A percentile compares a stretch with the other conserved stretches of the same genome.
phyloP scores from a whole-genome alignment of 2,888 invertebrate species.

The Eilema sororculum region DNA sequence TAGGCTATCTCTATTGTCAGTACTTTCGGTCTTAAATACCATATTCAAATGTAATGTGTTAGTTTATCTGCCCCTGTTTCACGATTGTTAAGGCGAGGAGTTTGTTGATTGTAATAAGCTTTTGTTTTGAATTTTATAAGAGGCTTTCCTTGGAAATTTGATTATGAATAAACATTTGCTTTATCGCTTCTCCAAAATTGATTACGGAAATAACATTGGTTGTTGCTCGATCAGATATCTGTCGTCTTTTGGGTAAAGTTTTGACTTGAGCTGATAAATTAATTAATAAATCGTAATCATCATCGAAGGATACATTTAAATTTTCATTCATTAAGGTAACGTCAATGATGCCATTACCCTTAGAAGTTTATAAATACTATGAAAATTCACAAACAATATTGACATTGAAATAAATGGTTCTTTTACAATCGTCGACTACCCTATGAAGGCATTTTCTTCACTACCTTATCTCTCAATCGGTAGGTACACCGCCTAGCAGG shows the following conservation, averaged over 20 bases:
- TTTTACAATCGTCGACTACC: no score
- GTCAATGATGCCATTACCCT: no score
- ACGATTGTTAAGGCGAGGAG: neutral
- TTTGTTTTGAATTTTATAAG: slow-evolving; percentile 17
- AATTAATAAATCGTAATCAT: neutral
- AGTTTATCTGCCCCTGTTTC: neutral
- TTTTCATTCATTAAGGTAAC: neutral
- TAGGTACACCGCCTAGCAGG: no score
- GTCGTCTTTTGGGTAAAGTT: neutral
- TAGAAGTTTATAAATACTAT: no score
- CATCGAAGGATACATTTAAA: neutral
- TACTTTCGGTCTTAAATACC: neutral
- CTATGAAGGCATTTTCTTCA: no score
- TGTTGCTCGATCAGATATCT: neutral
- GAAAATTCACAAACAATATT: no score
- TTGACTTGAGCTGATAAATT: neutral
- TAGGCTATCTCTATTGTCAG: neutral
- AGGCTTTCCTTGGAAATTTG: slow-evolving; percentile 11
- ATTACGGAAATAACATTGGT: neutral
- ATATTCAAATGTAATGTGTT: neutral
- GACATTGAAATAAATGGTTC: no score
- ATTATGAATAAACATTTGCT: slow-evolving; percentile 12
- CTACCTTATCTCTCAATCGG: no score
- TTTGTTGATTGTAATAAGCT: slow-evolving; percentile 13
- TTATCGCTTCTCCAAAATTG: neutral